Evolutionary conservation across 2,888 invertebrate species (phyloP), one percentile per base, ranked within the genome.

Genomic region (Drosophila diplacantha): DNA sequence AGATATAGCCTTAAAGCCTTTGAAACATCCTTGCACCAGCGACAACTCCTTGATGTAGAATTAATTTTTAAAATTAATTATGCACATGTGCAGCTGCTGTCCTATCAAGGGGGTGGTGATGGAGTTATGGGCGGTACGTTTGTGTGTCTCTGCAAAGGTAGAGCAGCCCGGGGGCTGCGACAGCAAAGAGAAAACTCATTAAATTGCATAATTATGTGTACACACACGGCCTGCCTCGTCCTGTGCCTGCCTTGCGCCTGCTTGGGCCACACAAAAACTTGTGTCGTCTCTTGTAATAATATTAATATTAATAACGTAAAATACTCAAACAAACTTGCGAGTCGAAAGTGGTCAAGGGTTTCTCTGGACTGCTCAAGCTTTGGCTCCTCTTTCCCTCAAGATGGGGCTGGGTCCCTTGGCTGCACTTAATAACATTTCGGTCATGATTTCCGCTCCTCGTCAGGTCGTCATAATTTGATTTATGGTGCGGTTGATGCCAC

Each of bases 241-340:
- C 44, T 29, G 16, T 1, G 9, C 41, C n/a, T 12, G 26, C 12
- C 34, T 2, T 24, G 26, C 8, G 43, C 16, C 43, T 26, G 41
- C 18, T 18, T 59, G 14, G 32, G 12, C 43, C 32, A 43, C 16
- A 51, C 37, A 35, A 24, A 41, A 20, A 65, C 43, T 57, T 50
- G 53, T 47, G 70, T 61, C 49, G 43, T 46, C 52, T 44, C 38
- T 34, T 32, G 62, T 70, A 77, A 75, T 79, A 75, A 75, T 78
- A 83, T 79, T 78, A 83, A 79, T 79, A 79, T 79, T 79, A 81
- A 83, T 79, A 79, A 73, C 76, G 70, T 71, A 59, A 81, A 81
- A 81, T 71, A 67, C 76, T 78, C 51, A 29, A 59, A 46, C 54
- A 63, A 55, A 51, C 31, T 58, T 43, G 35, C 20, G 7, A 41